phyloP scores from a whole-genome alignment of 2,888 invertebrate genomes.

The Polymixis flavicincta region DNA sequence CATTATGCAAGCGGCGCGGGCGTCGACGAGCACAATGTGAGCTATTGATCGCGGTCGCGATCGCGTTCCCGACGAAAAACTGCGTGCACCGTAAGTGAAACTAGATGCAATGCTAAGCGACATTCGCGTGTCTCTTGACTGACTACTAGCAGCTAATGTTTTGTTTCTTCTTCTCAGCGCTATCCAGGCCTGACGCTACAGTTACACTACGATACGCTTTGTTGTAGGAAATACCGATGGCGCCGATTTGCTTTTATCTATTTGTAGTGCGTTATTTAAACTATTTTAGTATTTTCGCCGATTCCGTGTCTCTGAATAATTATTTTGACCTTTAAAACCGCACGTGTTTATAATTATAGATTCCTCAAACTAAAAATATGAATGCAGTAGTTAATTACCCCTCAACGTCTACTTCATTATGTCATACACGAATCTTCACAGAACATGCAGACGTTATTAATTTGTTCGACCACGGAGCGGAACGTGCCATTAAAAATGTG shows the following conservation, averaged over 20 bases:
- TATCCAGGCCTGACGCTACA: conserved; percentile 43
- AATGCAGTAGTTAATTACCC: conserved; percentile 41
- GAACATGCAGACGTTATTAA: conserved; percentile 47
- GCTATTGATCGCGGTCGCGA: conserved; percentile 80
- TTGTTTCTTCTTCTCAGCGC: conserved; percentile 50
- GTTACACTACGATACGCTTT: conserved; percentile 45
- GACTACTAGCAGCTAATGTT: conserved; percentile 44
- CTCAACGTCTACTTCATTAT: conserved; percentile 56
- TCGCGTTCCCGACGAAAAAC: conserved; percentile 81
- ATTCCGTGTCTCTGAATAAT: conserved; percentile 18
- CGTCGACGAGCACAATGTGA: conserved; percentile 81
- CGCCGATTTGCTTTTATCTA: neutral
- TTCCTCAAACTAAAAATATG: conserved; percentile 23
- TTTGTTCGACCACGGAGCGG: conserved; percentile 55
- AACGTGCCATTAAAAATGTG: conserved; percentile 65
- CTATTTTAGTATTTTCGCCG: neutral
- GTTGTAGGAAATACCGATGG: conserved; percentile 31
- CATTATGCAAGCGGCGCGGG: conserved; percentile 86
- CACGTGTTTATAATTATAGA: conserved; percentile 46
- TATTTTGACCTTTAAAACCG: conserved; percentile 43
- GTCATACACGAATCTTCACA: conserved; percentile 60
- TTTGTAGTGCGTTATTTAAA: conserved; percentile 14
- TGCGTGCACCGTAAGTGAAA: conserved; percentile 79
- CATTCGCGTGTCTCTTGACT: conserved; percentile 63
- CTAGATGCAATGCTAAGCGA: conserved; percentile 63